Percentiles rank a stretch among this genome's conserved stretches.
Conservation (phyloP, 2,888 invertebrate genomes). For the Caenorhabditis drosophilae region DNA sequence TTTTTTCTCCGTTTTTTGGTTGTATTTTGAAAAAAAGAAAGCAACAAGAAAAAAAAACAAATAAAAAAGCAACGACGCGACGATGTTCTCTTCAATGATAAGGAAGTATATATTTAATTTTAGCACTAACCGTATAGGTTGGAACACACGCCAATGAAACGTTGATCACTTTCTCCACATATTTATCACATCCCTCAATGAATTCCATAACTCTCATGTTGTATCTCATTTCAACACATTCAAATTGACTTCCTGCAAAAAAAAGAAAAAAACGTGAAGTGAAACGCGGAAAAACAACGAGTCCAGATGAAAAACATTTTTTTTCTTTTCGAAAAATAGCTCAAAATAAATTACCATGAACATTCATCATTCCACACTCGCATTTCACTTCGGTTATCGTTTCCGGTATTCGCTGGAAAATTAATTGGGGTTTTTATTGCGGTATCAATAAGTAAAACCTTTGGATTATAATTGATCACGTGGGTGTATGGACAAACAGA, state of each 20-base stretch:
- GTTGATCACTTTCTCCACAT: conserved; percentile 26
- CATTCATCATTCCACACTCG: conserved; percentile 17
- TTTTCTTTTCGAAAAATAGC: conserved; percentile 1
- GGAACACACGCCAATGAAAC: no score
- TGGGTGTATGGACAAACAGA: conserved; percentile 35
- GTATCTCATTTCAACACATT: conserved; percentile 37
- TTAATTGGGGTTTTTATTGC: not conserved
- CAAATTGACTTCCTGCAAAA: conserved; percentile 18
- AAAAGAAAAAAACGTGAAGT: not conserved
- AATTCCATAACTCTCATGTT: conserved; percentile 36
- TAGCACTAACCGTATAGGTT: no score
- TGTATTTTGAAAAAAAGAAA: no score
- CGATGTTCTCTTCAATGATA: no score
- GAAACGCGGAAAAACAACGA: no score
- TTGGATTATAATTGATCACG: conserved; percentile 31
- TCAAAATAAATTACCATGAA: conserved; percentile 7
- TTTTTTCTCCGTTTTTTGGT: no score
- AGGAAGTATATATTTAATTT: no score
- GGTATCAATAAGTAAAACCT: conserved; percentile 8
- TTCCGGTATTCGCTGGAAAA: conserved; percentile 41
- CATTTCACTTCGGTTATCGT: conserved; percentile 39
- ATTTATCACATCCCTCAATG: conserved; percentile 21
- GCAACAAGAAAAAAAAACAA: no score
- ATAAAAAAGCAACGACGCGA: no score
- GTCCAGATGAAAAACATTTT: no score